A percentile compares a stretch with the other conserved stretches of the same genome.
Evolutionary conservation across 1,140 invertebrate genomes (phyloP).

Genomic region (Tribolium madens): DNA sequence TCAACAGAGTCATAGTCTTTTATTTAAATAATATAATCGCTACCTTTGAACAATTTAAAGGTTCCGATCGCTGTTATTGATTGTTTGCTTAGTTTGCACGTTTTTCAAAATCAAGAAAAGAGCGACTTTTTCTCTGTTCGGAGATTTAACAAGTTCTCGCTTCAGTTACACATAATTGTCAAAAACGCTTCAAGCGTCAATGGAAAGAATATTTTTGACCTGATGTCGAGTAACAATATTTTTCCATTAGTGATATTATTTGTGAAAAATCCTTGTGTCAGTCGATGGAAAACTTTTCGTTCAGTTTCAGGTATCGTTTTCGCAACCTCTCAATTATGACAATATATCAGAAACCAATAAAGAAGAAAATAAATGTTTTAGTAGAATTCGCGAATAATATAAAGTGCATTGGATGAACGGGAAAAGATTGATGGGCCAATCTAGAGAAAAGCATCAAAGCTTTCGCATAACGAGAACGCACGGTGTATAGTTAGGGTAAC

Average conservation of each 20-base stretch:
- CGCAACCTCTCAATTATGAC: constrained; percentile 8
- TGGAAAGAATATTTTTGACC: neutral
- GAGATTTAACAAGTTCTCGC: no score
- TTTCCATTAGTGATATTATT: neutral
- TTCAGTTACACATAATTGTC: neutral
- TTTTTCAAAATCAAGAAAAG: no score
- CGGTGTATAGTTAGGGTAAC: constrained; percentile 44
- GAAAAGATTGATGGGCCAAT: constrained; percentile 53
- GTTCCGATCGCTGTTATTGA: no score
- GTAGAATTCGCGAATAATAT: constrained; percentile 34
- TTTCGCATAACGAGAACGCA: constrained; percentile 49
- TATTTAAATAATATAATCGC: no score
- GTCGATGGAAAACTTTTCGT: neutral
- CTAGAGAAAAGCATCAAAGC: constrained; percentile 53
- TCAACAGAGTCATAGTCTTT: no score
- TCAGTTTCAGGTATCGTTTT: neutral
- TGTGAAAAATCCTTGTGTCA: neutral
- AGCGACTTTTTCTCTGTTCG: no score
- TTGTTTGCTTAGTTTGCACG: no score
- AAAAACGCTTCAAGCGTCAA: no score
- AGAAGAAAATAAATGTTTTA: constrained; percentile 2
- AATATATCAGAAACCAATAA: constrained; percentile 17
- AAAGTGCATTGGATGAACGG: constrained; percentile 31
- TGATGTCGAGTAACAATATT: neutral
- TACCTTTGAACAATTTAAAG: no score